Evolutionary conservation across 2,113 vertebrate species (phyloP).

Genomic region (Megalops atlanticus): DNA sequence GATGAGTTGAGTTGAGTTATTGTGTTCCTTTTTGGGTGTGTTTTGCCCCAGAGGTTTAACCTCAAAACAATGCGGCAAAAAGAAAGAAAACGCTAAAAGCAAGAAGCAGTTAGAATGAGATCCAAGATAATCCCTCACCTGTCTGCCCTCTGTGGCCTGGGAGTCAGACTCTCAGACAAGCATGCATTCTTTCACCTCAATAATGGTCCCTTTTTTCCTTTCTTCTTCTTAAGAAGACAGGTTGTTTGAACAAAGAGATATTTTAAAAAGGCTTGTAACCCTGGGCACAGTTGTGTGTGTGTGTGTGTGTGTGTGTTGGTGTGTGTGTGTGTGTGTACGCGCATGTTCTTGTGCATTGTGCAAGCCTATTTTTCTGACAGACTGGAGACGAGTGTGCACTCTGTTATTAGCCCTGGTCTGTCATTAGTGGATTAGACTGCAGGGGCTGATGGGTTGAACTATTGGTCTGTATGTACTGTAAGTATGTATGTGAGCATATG

Average conservation of each 20-base stretch:
- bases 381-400: conserved; percentile 58
- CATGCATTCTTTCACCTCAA: conserved; percentile 56
- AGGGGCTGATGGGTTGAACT: conserved; percentile 54
- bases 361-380: conserved; percentile 23
- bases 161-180: conserved; percentile 44
- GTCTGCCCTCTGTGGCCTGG: conserved; percentile 44
- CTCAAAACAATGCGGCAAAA: conserved; percentile 31
- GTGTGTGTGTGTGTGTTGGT: conserved; percentile 35
- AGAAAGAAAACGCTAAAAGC: conserved; percentile 30
- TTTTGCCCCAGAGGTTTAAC: conserved; percentile 25
- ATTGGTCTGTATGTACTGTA: neutral
- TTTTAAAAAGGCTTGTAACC: conserved; percentile 62
- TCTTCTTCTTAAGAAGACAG: conserved; percentile 52
- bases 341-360: conserved; percentile 36
- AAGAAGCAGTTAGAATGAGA: conserved; percentile 32
- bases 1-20: conserved; percentile 18
- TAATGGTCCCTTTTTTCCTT: conserved; percentile 56
- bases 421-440: conserved; percentile 74
- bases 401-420: conserved; percentile 75
- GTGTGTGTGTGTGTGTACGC: conserved; percentile 22
- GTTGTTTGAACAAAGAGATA: conserved; percentile 70
- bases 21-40: conserved; percentile 32
- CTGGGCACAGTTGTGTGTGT: conserved; percentile 34
- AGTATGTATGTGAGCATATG: neutral
- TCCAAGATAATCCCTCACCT: conserved; percentile 60